These are phyloP conservation scores for Enteromius trimaculatus DNA, from an alignment of 2,797 vertebrate species.

Conservation along the genomic window DNA sequence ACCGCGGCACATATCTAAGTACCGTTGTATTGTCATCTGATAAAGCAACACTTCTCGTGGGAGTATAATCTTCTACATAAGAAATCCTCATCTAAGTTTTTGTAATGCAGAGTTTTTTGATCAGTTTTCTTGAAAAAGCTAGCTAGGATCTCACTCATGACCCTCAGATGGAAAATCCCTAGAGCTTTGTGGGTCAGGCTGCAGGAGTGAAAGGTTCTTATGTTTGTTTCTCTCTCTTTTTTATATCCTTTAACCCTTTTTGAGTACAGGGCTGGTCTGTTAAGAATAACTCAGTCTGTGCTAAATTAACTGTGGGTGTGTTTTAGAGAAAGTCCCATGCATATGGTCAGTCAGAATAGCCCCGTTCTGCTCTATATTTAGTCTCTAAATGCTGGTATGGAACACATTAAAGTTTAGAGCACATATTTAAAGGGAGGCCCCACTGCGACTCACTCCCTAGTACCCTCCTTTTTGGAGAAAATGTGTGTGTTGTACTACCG, in stretches of 20 bases:
- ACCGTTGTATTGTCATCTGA: neutral
- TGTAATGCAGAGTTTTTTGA: neutral
- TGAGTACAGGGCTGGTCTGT: slow-evolving; percentile 31
- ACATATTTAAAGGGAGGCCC: slow-evolving; percentile 43
- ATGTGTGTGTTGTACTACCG: slow-evolving; percentile 5
- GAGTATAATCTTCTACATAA: neutral
- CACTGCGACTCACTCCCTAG: slow-evolving; percentile 29
- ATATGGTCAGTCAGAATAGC: slow-evolving; percentile 44
- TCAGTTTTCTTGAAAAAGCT: neutral
- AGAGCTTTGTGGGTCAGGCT: neutral
- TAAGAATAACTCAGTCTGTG: slow-evolving; percentile 13
- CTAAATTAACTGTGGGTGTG: slow-evolving; percentile 29
- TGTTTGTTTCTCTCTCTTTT: slow-evolving; percentile 23
- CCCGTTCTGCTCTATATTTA: slow-evolving; percentile 35
- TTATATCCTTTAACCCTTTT: slow-evolving; percentile 29
- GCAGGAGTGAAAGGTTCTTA: slow-evolving; percentile 2
- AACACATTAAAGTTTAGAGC: slow-evolving; percentile 49
- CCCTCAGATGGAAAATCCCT: neutral
- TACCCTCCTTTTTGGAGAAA: slow-evolving; percentile 11
- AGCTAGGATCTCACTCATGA: neutral
- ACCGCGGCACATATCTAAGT: neutral
- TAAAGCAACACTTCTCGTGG: neutral
- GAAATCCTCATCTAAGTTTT: neutral
- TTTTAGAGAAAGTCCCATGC: slow-evolving; percentile 21
- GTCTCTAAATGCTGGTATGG: slow-evolving; percentile 37